phyloP scores from a whole-genome alignment of 37 sponge, comb jelly and placozoan species.

The Beroe forskalii region DNA sequence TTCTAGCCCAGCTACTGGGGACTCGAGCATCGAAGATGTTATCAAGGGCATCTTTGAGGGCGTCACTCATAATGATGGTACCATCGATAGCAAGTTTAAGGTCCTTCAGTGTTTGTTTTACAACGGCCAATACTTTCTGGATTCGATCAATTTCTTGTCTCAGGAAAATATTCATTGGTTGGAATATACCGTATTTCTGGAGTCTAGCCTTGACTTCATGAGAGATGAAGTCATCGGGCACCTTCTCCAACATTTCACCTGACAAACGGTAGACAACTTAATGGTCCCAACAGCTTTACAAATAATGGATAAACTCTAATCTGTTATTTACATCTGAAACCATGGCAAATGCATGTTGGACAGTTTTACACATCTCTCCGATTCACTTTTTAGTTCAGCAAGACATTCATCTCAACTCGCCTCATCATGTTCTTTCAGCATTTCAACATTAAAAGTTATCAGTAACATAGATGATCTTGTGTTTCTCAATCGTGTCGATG shows the following conservation, averaged over 20 bases:
- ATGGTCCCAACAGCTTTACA: too few relatives aligned
- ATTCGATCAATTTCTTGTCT: constrained; percentile 99
- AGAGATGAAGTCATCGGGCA: constrained; percentile 87
- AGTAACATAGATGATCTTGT: constrained; percentile 81
- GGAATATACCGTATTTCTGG: constrained; percentile 87
- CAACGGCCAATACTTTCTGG: constrained; percentile 88
- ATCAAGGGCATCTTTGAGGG: constrained; percentile 91
- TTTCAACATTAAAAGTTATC: constrained; percentile 65
- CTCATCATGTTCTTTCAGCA: too few relatives aligned
- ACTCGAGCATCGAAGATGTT: constrained; percentile 97
- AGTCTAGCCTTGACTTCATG: constrained; percentile 93
- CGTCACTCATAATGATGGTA: constrained; percentile 99
- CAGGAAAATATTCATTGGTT: constrained; percentile 99
- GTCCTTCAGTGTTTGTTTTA: constrained; percentile 90
- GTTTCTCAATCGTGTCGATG: constrained; percentile 90
- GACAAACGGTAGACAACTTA: constrained; percentile 83
- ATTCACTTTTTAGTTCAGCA: too few relatives aligned
- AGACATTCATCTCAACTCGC: too few relatives aligned
- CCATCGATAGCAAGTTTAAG: constrained; percentile 98
- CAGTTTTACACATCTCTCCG: too few relatives aligned
- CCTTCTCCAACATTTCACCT: constrained; percentile 94
- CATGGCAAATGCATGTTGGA: too few relatives aligned
- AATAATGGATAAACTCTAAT: too few relatives aligned
- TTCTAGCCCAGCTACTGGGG: constrained; percentile 87
- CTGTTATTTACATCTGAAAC: too few relatives aligned